Conservation (phyloP, 2,797 vertebrate species). For the Peromyscus attwateri region DNA sequence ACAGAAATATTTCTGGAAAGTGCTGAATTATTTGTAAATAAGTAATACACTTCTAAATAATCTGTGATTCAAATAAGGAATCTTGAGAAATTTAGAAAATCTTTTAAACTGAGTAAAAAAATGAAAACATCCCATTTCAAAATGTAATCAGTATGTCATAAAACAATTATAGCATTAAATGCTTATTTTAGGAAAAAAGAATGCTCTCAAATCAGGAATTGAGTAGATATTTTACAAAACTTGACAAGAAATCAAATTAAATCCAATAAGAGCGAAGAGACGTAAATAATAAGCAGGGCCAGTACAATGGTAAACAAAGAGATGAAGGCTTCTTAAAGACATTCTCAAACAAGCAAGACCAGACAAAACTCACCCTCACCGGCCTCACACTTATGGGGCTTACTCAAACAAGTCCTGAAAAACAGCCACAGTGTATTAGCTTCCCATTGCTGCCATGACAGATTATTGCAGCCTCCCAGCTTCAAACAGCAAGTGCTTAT, state of each 20-base stretch:
- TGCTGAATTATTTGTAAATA: constrained; percentile 16
- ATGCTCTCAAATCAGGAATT: constrained; percentile 10
- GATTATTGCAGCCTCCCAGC: background rate
- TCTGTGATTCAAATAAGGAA: background rate
- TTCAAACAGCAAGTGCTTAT: background rate
- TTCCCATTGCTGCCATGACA: background rate
- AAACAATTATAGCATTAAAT: background rate
- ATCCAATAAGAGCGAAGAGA: background rate
- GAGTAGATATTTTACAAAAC: constrained; percentile 39
- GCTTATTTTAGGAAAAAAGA: background rate
- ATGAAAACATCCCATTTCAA: background rate
- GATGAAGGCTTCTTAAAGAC: background rate
- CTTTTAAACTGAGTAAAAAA: background rate
- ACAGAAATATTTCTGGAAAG: constrained; percentile 33
- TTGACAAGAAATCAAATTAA: constrained; percentile 40
- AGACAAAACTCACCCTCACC: constrained; percentile 7
- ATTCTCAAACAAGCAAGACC: constrained; percentile 6
- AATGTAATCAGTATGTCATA: background rate
- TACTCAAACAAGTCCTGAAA: background rate
- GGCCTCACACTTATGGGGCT: background rate
- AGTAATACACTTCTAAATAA: constrained; percentile 6
- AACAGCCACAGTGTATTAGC: background rate
- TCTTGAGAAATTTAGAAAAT: constrained; percentile 24
- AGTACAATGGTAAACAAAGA: background rate
- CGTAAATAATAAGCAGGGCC: background rate